Conservation (phyloP, 2,797 vertebrate species). For the Tamandua tetradactyla region DNA sequence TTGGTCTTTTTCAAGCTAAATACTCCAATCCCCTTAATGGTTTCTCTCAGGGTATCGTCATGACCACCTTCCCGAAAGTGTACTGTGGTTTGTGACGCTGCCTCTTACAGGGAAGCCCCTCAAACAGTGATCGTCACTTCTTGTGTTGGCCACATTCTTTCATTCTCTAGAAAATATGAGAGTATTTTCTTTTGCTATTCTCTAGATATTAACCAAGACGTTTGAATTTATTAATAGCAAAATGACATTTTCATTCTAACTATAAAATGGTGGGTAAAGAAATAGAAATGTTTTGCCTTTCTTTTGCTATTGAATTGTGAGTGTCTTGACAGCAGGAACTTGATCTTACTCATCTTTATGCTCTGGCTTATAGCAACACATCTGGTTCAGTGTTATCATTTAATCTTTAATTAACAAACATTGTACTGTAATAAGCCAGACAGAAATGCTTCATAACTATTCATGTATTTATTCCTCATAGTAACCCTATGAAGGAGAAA, state of each 20-base stretch:
- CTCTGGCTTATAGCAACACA: background rate
- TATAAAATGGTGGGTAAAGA: background rate
- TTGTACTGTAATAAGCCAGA: background rate
- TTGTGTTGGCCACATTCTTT: background rate
- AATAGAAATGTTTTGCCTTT: background rate
- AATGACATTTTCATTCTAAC: background rate
- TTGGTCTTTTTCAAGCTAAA: constrained; percentile 3
- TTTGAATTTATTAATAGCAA: background rate
- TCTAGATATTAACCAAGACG: background rate
- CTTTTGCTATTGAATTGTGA: background rate
- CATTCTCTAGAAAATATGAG: background rate
- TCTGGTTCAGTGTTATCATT: background rate
- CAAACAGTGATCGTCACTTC: background rate
- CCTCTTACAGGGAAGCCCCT: background rate
- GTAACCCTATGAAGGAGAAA: background rate
- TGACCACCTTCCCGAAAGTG: background rate
- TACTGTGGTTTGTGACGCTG: background rate
- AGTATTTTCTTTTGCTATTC: background rate
- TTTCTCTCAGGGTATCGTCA: background rate
- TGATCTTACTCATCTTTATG: background rate
- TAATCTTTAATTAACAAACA: constrained; percentile 72
- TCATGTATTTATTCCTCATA: background rate
- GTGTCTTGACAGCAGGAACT: background rate
- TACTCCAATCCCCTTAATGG: background rate
- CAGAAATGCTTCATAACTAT: background rate